Base-by-base conservation (phyloP, 92 coral and sea anemone genomes). In the Zoanthus sansibaricus region DNA sequence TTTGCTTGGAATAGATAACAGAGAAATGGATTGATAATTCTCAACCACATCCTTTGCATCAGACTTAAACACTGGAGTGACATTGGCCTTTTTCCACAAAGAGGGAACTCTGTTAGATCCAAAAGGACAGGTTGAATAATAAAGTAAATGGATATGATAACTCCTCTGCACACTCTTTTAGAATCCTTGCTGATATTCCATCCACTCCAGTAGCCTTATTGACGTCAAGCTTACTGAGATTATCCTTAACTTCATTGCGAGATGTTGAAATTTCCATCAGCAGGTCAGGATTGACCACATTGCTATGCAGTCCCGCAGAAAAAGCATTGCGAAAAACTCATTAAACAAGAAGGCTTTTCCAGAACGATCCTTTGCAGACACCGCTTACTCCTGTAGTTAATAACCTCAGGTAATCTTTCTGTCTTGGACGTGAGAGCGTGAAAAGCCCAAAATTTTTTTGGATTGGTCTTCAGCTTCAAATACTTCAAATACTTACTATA, bases 151-250 rank as follows among this genome's bases (percentile, higher is more conserved):
- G 84, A 14, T 64, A 68, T 12, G 75, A 75, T 88, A 3, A 47
- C 87, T 74, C 87, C 77, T 56, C 68, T 45, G 87, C 76, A 18
- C 87, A 82, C 59, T 88, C 83, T 21, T 82, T 71, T 0, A 88
- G 82, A 82, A 88, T 88, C 82, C 87, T 88, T 55, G 87, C 91
- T 25, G 91, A 32, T 82, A 88, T 75, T 25, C 82, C 91, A 72
- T 71, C 91, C 86, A 88, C 87, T 56, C 91, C 91, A 80, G 91
- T 82, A n/a, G 90, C 77, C 42, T 87, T 87, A 59, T 51, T 87
- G 9, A 71, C 75, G 42, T 78, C 90, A n/a, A 87, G 32, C 32
- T 69, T 87, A 52, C 91, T 21, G 72, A 87, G 82, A 59, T 80
- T 79, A 79, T 30, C 61, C 87, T 71, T 54, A 44, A 87, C 90